phyloP scores from a whole-genome alignment of 2,888 invertebrate species.

The Priocnemis perturbator region DNA sequence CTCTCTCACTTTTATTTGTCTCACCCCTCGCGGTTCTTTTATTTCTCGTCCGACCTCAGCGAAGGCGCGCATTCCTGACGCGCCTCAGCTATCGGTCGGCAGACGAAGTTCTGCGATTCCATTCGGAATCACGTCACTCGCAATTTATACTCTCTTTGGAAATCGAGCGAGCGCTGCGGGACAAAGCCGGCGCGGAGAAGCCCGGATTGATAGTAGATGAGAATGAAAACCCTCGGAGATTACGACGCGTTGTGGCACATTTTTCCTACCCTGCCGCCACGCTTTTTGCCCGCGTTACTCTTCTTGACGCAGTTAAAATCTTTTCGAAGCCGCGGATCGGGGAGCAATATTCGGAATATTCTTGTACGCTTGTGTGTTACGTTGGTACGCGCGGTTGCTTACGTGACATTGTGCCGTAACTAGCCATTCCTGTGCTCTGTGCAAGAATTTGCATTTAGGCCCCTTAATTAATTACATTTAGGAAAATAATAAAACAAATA shows the following conservation, averaged over 20 bases:
- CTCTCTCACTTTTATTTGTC: neutral
- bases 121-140: slow-evolving; percentile 42
- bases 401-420: too few relatives aligned
- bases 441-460: too few relatives aligned
- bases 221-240: slow-evolving; percentile 29
- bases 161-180: slow-evolving; percentile 22
- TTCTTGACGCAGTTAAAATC: too few relatives aligned
- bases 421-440: too few relatives aligned
- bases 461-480: too few relatives aligned
- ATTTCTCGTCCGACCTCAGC: neutral
- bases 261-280: too few relatives aligned
- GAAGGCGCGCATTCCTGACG: neutral
- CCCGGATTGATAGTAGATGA: slow-evolving; percentile 31
- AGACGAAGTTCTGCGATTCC: slow-evolving; percentile 42
- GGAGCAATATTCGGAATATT: too few relatives aligned
- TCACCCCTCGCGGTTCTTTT: slow-evolving; percentile 12
- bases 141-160: slow-evolving; percentile 48
- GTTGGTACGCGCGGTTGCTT: too few relatives aligned
- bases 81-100: slow-evolving; percentile 16
- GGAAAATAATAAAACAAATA: too few relatives aligned
- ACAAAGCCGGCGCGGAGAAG: slow-evolving; percentile 25
- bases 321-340: too few relatives aligned
- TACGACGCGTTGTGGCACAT: slow-evolving; percentile 7
- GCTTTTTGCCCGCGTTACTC: neutral
- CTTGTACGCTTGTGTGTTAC: too few relatives aligned